Evolutionary conservation across 2,797 vertebrate genomes (phyloP), one percentile per base, ranked within the genome.

Genomic region (Muraenolepis orangiensis): DNA sequence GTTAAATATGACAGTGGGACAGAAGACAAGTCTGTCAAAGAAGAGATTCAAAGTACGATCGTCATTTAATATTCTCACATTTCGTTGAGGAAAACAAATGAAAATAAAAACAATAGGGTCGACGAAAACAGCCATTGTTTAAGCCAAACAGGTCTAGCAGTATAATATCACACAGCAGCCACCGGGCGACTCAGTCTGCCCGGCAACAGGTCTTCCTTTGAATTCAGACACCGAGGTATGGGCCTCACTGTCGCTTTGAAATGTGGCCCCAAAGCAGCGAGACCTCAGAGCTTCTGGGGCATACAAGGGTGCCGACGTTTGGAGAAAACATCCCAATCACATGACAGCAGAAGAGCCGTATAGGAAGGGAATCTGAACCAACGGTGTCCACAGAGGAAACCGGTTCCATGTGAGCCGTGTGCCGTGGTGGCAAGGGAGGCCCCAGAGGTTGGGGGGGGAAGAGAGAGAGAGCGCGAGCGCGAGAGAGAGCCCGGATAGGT

Each of bases 11-110:
- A 18, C 28, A 20, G 28, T 77, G 82, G 51, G 74, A 32, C 20
- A 79, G 74, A 31, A 84, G 79, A 82, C 87, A 79, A 86, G 92
- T 91, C 88, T 72, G 6, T 30, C 13, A 14, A 0, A 51, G 18
- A 18, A 61, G n/a, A 11, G 2, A 61, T 23, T 61, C 7, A 26
- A 61, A 26, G n/a, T 26, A 12, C 46, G 0, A 6, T 57, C 16
- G 57, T 61, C 51, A 61, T 61, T 38, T 61, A n/a, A 23, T 1
- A 61, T 61, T 26, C 51, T 26, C 51, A 61, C 51, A 61, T 61
- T 61, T 26, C 7, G 8, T 61, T 26, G n/a, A 61, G 3, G 46
- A 51, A 20, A 51, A 51, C 20, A 51, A 51, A n/a, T 3, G 6
- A 51, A 51, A 16, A 3, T 1, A 51, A 51, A n/a, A 18, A 51